Evolutionary conservation across 1,140 invertebrate genomes (phyloP).

Genomic region (Steinernema feltiae): DNA sequence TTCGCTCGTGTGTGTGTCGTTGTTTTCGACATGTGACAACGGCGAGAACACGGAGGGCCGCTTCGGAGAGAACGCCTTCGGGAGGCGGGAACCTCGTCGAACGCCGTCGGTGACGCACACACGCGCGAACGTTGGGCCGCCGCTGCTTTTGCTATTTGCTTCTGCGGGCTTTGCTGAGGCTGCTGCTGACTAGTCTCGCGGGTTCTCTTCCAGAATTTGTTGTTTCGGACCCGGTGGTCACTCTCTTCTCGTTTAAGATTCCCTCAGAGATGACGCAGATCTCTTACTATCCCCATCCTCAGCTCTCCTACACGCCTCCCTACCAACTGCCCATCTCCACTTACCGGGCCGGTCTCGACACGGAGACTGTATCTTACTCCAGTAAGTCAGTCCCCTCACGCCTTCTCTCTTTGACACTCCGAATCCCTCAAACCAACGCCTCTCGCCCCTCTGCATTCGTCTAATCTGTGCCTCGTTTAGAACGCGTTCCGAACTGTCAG

Average conservation of each 20-base stretch:
- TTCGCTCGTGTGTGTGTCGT: not conserved
- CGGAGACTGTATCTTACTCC: slow-evolving; percentile 22
- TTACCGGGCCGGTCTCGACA: not conserved
- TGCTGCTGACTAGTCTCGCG: not conserved
- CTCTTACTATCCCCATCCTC: not conserved
- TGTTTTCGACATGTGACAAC: slow-evolving; percentile 15
- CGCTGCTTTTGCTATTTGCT: not conserved
- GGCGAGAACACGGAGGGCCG: not conserved
- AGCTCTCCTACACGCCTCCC: slow-evolving; percentile 9
- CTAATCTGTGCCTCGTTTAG: slow-evolving; percentile 29
- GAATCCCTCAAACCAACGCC: not conserved
- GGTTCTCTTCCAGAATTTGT: not conserved
- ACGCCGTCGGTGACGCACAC: slow-evolving; percentile 1
- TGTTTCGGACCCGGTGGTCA: not conserved
- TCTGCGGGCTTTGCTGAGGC: not conserved
- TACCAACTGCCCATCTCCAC: slow-evolving; percentile 14
- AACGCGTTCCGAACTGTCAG: slow-evolving; percentile 62
- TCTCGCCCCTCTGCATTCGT: not conserved
- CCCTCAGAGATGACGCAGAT: not conserved
- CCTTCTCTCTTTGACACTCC: not conserved
- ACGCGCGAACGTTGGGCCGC: not conserved
- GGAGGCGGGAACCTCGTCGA: slow-evolving; percentile 1
- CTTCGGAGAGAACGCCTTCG: slow-evolving; percentile 11
- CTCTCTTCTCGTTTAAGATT: not conserved
- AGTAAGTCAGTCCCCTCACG: slow-evolving; percentile 23